A percentile compares a stretch with the other conserved stretches of the same genome.
Conservation (phyloP, 2,888 invertebrate genomes). For the Agonum fuliginosum region DNA sequence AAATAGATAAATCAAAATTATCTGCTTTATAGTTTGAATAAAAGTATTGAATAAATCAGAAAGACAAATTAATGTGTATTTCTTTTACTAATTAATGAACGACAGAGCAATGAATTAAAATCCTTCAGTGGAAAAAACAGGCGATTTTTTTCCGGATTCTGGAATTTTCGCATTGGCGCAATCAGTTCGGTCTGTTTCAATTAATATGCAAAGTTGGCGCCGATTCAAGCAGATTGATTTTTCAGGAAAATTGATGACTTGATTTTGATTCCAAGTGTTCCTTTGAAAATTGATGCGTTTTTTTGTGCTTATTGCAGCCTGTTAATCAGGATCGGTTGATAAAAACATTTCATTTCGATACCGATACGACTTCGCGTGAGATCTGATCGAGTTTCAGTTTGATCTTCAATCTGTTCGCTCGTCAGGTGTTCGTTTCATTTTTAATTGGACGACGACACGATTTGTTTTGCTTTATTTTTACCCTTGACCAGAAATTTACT, state of each 20-base stretch:
- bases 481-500: neutral
- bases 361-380: constrained; percentile 16
- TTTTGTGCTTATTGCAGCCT: constrained; percentile 42
- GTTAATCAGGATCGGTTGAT: constrained; percentile 39
- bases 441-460: constrained; percentile 14
- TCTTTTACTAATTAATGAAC: neutral
- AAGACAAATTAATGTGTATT: neutral
- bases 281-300: constrained; percentile 54
- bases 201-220: constrained; percentile 54
- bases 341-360: constrained; percentile 40
- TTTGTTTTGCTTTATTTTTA: neutral
- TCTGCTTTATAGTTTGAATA: neutral
- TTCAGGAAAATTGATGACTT: constrained; percentile 56
- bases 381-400: neutral
- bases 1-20: no score
- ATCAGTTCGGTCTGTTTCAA: constrained; percentile 47
- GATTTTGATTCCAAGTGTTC: constrained; percentile 48
- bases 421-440: constrained; percentile 20
- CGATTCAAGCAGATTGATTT: constrained; percentile 53
- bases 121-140: constrained; percentile 1
- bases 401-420: constrained; percentile 8
- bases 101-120: neutral
- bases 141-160: neutral
- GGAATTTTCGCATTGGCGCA: constrained; percentile 16
- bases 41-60: neutral